A percentile compares a stretch with the other conserved stretches of the same genome.
Evolutionary conservation across 2,888 invertebrate species (phyloP).

Genomic region (Drosophila vallismaia): DNA sequence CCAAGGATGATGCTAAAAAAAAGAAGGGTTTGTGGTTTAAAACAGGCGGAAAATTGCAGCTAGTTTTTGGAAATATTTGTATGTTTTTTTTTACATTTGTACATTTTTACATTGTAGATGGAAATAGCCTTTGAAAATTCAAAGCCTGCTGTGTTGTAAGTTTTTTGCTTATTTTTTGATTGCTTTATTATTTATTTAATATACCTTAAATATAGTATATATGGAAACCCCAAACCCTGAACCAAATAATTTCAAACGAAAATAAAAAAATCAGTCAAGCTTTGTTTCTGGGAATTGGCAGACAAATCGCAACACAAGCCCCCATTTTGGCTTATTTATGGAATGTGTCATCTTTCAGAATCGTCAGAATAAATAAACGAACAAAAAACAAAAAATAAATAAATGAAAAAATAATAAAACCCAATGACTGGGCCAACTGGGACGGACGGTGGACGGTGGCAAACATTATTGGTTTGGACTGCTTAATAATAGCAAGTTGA

Average conservation of each 20-base stretch:
- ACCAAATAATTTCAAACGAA: background rate
- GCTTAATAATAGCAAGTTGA: slow-evolving; percentile 27
- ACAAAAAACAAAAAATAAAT: slow-evolving; percentile 1
- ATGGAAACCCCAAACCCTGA: background rate
- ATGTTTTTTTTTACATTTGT: no score
- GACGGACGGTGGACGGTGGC: no score
- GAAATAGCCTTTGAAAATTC: no score
- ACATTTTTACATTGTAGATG: no score
- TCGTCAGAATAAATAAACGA: background rate
- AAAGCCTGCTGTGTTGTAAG: no score
- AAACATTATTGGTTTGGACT: slow-evolving; percentile 38
- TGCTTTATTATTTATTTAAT: no score
- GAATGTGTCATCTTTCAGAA: slow-evolving; percentile 18
- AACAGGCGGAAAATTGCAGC: no score
- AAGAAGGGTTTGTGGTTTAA: no score
- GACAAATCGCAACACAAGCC: background rate
- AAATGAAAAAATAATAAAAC: background rate
- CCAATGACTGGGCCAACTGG: slow-evolving; percentile 1
- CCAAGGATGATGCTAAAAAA: slow-evolving; percentile 24
- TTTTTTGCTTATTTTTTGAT: no score
- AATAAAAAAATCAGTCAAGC: background rate
- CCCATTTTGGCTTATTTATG: background rate
- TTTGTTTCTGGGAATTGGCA: background rate
- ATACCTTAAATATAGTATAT: background rate
- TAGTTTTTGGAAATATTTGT: no score